Conservation (phyloP, 2,113 vertebrate genomes). For the zebrafish (Danio rerio) region DNA sequence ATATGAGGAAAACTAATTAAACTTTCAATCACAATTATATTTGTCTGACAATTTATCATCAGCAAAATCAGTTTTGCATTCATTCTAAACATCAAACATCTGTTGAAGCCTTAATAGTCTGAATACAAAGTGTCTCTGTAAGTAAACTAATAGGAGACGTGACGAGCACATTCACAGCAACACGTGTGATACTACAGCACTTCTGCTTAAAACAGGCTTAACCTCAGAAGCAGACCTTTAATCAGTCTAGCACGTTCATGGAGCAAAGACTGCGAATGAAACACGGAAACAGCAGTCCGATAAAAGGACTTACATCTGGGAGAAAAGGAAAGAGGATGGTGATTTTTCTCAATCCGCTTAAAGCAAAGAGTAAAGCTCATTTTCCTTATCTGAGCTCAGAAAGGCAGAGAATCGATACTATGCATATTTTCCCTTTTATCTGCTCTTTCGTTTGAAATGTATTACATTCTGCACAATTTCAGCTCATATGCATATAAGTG, state of each 20-base stretch:
- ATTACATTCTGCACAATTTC: constrained; percentile 17
- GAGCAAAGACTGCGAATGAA: constrained; percentile 44
- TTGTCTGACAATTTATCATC: no score
- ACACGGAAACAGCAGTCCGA: constrained; percentile 39
- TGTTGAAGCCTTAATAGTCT: no score
- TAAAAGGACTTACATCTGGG: constrained; percentile 47
- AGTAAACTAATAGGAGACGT: no score
- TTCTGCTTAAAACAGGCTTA: constrained; percentile 40
- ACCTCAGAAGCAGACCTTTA: constrained; percentile 42
- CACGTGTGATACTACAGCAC: not conserved
- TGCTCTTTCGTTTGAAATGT: constrained; percentile 14
- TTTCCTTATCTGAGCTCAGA: constrained; percentile 55
- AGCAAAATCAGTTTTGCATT: no score
- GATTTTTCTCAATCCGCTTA: constrained; percentile 45
- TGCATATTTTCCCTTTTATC: constrained; percentile 43
- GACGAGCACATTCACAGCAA: not conserved
- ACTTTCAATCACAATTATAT: no score
- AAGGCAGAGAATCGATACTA: constrained; percentile 50
- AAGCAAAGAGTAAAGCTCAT: constrained; percentile 52
- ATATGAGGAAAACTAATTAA: no score
- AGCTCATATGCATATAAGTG: constrained; percentile 17
- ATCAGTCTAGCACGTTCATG: constrained; percentile 29
- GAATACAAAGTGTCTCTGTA: no score
- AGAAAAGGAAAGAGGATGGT: constrained; percentile 27
- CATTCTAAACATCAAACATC: no score